Conservation (phyloP, 2,797 vertebrate genomes). For the Oryzias sinensis region DNA sequence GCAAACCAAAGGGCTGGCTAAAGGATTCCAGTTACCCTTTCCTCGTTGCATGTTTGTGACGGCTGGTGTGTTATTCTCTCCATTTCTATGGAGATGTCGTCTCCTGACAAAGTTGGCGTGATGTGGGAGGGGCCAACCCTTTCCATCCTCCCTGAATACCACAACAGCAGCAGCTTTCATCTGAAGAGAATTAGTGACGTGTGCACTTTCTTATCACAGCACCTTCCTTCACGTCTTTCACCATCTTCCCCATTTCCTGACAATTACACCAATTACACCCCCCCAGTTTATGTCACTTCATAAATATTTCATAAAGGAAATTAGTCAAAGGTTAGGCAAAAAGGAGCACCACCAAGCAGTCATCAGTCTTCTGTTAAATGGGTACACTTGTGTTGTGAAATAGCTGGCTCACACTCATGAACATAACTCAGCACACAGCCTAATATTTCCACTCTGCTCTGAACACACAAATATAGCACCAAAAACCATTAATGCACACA, state of each 20-base stretch:
- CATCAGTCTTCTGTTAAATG: slow-evolving; percentile 25
- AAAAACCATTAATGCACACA: not conserved
- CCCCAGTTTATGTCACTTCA: slow-evolving; percentile 16
- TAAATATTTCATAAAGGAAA: slow-evolving; percentile 6
- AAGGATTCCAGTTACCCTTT: slow-evolving; percentile 5
- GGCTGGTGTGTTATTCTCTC: slow-evolving; percentile 6
- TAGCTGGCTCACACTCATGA: slow-evolving; percentile 29
- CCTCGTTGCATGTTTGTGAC: not conserved
- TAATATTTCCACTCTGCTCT: slow-evolving; percentile 36
- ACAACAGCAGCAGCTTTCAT: slow-evolving; percentile 43
- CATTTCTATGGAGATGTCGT: slow-evolving; percentile 22
- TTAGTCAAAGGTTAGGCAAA: not conserved
- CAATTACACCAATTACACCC: slow-evolving; percentile 13
- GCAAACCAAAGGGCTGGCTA: not conserved
- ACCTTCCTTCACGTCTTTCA: slow-evolving; percentile 50
- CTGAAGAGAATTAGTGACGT: slow-evolving; percentile 58
- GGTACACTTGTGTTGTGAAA: slow-evolving; percentile 40
- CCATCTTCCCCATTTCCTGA: slow-evolving; percentile 17
- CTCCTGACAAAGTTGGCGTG: slow-evolving; percentile 33
- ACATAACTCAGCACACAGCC: slow-evolving; percentile 35
- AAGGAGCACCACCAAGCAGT: not conserved
- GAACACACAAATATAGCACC: slow-evolving; percentile 36
- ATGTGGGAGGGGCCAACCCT: slow-evolving; percentile 40
- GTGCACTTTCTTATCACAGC: slow-evolving; percentile 60
- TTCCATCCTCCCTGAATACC: slow-evolving; percentile 20